Evolutionary conservation across 2,888 invertebrate species (phyloP).

Genomic region (Vannuccia rotundouncinata): DNA sequence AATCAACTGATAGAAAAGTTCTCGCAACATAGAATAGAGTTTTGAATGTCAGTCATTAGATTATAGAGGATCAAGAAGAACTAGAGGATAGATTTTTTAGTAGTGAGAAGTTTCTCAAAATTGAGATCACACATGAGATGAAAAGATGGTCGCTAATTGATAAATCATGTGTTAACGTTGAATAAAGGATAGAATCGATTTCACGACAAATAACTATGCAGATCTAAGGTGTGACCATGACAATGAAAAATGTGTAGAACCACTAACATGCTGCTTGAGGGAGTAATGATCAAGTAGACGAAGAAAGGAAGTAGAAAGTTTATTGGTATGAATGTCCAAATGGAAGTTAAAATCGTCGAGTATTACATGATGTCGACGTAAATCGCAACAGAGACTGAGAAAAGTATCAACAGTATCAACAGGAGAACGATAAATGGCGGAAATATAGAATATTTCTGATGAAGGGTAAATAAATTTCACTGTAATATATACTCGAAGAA

Average conservation of each 20-base stretch:
- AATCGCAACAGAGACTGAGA: slow-evolving; percentile 21
- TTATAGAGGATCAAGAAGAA: neutral
- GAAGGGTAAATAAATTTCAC: neutral
- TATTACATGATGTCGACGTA: slow-evolving; percentile 21
- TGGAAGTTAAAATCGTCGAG: slow-evolving; percentile 8
- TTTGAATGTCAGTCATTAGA: slow-evolving; percentile 2
- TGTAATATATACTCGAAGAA: slow-evolving; percentile 12
- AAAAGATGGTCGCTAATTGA: slow-evolving; percentile 23
- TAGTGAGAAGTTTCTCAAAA: neutral
- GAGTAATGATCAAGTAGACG: slow-evolving; percentile 16
- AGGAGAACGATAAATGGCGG: slow-evolving; percentile 15
- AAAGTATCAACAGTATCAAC: slow-evolving; percentile 1
- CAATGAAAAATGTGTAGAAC: slow-evolving; percentile 6
- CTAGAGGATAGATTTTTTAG: slow-evolving; percentile 10
- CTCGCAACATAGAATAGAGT: neutral
- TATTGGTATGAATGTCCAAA: neutral
- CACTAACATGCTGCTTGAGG: slow-evolving; percentile 17
- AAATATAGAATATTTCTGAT: slow-evolving; percentile 13
- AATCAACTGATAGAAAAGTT: neutral
- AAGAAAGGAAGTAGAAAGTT: slow-evolving; percentile 10
- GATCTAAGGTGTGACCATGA: neutral
- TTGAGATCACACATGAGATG: slow-evolving; percentile 9
- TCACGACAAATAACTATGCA: slow-evolving; percentile 9
- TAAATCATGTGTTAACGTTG: slow-evolving; percentile 17
- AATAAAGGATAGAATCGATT: slow-evolving; percentile 14